These are phyloP conservation scores for Chrysomela aeneicollis DNA, from an alignment of 2,888 invertebrate species.

Conservation along the genomic window DNA sequence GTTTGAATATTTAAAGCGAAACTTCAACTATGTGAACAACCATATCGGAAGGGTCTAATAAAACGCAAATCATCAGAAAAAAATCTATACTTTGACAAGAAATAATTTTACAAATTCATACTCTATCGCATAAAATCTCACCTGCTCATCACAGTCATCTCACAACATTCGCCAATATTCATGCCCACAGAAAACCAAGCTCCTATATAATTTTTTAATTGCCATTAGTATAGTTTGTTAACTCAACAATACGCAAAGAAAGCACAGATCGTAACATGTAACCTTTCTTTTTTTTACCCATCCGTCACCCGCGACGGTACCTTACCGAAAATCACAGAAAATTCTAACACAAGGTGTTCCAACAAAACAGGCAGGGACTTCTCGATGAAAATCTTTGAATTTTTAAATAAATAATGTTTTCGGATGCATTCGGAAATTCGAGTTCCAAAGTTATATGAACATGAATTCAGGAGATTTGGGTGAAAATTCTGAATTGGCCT, in stretches of 20 bases:
- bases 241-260: conserved; percentile 58
- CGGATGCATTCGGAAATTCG: too few relatives aligned
- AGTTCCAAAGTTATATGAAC: too few relatives aligned
- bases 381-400: too few relatives aligned
- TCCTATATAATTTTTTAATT: conserved; percentile 58
- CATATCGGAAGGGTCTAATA: too few relatives aligned
- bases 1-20: too few relatives aligned
- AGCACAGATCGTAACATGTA: conserved; percentile 43
- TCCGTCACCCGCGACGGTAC: not conserved
- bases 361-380: not conserved
- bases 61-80: conserved; percentile 56
- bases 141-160: conserved; percentile 39
- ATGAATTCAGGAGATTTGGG: too few relatives aligned
- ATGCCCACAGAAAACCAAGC: conserved; percentile 62
- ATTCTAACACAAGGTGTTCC: conserved; percentile 24
- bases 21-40: too few relatives aligned
- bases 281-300: conserved; percentile 25
- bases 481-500: too few relatives aligned
- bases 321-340: conserved; percentile 24
- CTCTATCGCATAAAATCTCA: conserved; percentile 57
- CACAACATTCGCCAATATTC: conserved; percentile 26
- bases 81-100: conserved; percentile 65
- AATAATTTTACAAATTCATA: conserved; percentile 66
- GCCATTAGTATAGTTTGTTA: conserved; percentile 61
- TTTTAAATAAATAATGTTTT: too few relatives aligned